Evolutionary conservation across 1,140 invertebrate genomes (phyloP), one percentile per base, ranked within the genome.

Genomic region (Sinonovacula constricta): DNA sequence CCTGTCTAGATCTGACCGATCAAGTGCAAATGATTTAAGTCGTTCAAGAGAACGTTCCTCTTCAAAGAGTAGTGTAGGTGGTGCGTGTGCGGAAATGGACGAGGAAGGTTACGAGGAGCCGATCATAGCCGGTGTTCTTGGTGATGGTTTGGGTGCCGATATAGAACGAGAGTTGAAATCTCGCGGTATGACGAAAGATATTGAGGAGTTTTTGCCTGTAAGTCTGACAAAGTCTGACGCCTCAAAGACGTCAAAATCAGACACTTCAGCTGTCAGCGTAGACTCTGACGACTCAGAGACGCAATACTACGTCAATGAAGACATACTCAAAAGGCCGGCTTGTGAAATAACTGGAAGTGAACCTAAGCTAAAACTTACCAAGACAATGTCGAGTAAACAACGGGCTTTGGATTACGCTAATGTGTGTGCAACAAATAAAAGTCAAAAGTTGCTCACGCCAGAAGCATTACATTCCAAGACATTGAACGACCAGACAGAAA

Each of bases 241-340:
- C 49, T 51, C 66, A 18, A 0, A 30, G 26, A 45, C 7, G 7
- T 10, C 18, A 45, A 10, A 7, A 18, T 10, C 39, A 45, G 7
- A 10, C 39, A 45, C 7, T 10, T 45, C 39, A 10, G 39, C 7
- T 10, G 7, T 7, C 18, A 18, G 18, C 18, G 18, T 10, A 7
- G 39, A 45, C 39, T 67, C 72, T 3, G 72, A 76, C 22, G 63
- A 67, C 39, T 67, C 72, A 10, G 72, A 76, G 26, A 65, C 72
- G 2, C 31, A 49, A 56, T 36, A 54, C 57, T 76, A 76, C 59
- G 72, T 76, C 2, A 76, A 76, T 67, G 72, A 76, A 45, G 60
- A 59, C 53, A 54, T 67, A 39, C 36, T 76, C 2, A 59, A 59
- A 33, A 51, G 36, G 28, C 1, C 22, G 7, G 49, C 30, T n/a